Evolutionary conservation across 2,797 vertebrate species (phyloP).

Genomic region (Mormyrus hasselquistii): DNA sequence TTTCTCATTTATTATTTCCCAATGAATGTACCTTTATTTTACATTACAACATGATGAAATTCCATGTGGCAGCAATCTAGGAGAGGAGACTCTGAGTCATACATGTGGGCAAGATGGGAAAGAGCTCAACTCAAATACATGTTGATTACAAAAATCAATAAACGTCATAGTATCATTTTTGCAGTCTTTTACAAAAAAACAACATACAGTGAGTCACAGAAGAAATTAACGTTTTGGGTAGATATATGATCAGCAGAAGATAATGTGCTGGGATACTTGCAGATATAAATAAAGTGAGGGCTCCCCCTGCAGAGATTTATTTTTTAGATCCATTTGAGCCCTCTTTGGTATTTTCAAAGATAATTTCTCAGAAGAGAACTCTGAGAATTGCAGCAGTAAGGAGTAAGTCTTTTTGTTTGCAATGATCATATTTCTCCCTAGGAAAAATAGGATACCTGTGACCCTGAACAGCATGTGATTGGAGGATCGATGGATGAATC

Average conservation of each 20-base stretch:
- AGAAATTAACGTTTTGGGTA: background rate
- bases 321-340: background rate
- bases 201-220: background rate
- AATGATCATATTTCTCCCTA: conserved; percentile 6
- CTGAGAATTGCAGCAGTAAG: background rate
- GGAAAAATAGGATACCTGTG: background rate
- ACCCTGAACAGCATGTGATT: background rate
- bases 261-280: background rate
- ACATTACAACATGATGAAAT: background rate
- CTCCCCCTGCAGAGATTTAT: conserved; percentile 1
- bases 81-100: background rate
- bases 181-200: background rate
- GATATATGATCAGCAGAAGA: background rate
- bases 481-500: background rate
- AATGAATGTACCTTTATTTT: background rate
- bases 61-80: background rate
- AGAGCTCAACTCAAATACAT: background rate
- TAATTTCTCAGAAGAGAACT: background rate
- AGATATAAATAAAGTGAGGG: background rate
- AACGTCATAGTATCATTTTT: background rate
- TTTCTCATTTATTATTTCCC: background rate
- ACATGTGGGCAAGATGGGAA: background rate
- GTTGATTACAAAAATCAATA: background rate
- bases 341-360: conserved; percentile 12
- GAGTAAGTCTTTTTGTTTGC: background rate